A percentile compares a stretch with the other conserved stretches of the same genome.
These are phyloP conservation scores for Brachyhypopomus gauderio DNA, from an alignment of 2,113 vertebrate species.

Conservation along the genomic window DNA sequence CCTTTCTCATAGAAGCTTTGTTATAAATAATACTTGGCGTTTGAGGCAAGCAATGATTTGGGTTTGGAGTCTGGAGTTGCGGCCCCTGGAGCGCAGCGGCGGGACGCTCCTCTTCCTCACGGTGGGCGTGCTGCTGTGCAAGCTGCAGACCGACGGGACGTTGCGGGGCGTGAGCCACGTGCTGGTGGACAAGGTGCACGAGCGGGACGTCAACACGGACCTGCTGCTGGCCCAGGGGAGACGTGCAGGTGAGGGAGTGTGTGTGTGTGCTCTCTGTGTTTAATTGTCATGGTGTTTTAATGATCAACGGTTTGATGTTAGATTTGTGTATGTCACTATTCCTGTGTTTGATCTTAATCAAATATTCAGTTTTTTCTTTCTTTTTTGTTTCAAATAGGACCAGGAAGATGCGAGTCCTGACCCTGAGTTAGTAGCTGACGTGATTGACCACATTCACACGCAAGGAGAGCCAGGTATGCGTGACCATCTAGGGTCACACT, in stretches of 20 bases:
- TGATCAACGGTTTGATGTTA: too few relatives aligned
- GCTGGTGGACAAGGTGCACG: slow-evolving; percentile 95
- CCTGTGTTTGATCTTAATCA: too few relatives aligned
- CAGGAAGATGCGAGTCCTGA: slow-evolving; percentile 78
- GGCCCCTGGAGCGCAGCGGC: slow-evolving; percentile 79
- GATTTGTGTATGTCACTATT: too few relatives aligned
- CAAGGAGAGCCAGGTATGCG: slow-evolving; percentile 82
- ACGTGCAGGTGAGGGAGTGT: too few relatives aligned
- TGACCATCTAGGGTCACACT: too few relatives aligned
- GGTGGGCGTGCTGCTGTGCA: slow-evolving; percentile 89
- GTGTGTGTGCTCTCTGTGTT: too few relatives aligned
- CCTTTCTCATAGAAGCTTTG: too few relatives aligned
- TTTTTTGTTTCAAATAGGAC: slow-evolving; percentile 17
- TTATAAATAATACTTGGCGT: too few relatives aligned
- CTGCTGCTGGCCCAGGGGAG: too few relatives aligned
- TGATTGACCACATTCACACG: slow-evolving; percentile 87
- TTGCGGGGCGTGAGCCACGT: slow-evolving; percentile 92
- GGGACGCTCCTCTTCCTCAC: slow-evolving; percentile 96
- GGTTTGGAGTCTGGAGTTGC: slow-evolving; percentile 91
- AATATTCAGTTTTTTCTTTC: background rate
- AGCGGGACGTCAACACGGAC: too few relatives aligned
- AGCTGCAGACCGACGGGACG: slow-evolving; percentile 87
- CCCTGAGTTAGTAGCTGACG: slow-evolving; percentile 84
- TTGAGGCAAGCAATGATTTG: too few relatives aligned
- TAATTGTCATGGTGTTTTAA: too few relatives aligned